These are phyloP conservation scores for Linnaemya vulpina DNA, from an alignment of 2,888 invertebrate genomes.

Conservation along the genomic window DNA sequence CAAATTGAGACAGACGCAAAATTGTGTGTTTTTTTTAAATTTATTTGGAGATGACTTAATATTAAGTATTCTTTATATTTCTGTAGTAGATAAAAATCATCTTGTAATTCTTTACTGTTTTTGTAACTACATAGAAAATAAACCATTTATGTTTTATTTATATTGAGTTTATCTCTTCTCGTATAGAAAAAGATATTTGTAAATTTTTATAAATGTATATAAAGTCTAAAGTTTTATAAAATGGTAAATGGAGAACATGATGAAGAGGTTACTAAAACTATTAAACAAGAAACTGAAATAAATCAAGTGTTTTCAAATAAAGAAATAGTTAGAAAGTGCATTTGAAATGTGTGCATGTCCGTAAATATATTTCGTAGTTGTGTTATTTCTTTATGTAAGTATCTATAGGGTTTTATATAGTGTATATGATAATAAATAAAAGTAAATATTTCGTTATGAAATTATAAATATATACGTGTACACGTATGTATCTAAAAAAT, in stretches of 20 bases:
- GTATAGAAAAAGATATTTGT: conserved; percentile 49
- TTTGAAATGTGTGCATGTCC: conserved; percentile 11
- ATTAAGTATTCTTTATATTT: conserved; percentile 52
- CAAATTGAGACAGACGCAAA: no score
- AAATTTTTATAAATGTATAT: conserved; percentile 60
- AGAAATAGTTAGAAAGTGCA: conserved; percentile 30
- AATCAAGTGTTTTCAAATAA: neutral
- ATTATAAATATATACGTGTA: conserved; percentile 9
- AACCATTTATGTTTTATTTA: conserved; percentile 51
- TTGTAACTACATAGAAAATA: conserved; percentile 66
- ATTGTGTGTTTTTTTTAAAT: neutral
- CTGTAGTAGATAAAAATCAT: conserved; percentile 56
- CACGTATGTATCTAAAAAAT: neutral
- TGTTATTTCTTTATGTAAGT: neutral
- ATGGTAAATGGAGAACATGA: conserved; percentile 32
- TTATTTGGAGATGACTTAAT: conserved; percentile 36
- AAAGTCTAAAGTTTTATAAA: conserved; percentile 64
- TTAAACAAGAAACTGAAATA: conserved; percentile 4
- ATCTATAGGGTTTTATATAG: no score
- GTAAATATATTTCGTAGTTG: conserved; percentile 1
- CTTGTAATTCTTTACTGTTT: conserved; percentile 32
- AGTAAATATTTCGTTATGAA: conserved; percentile 1
- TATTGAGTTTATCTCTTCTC: conserved; percentile 31
- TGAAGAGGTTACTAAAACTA: conserved; percentile 2
- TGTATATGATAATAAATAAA: conserved; percentile 27